phyloP scores from a whole-genome alignment of 92 coral and sea anemone genomes.

The Anthopleura xanthogrammica region DNA sequence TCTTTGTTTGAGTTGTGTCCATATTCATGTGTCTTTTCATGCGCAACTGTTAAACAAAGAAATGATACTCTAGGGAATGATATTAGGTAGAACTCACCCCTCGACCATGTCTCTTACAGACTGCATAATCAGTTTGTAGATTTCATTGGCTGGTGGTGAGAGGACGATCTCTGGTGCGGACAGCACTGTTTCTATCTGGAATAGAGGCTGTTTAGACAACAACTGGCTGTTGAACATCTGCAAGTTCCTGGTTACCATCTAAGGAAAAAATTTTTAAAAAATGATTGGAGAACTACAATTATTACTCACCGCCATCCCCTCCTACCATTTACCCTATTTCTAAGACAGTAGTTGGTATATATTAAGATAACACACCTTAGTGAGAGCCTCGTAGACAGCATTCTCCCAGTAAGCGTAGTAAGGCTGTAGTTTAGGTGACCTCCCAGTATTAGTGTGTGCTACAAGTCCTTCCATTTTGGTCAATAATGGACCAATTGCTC shows the following conservation, averaged over 20 bases:
- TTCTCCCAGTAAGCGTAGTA: conserved; percentile 94
- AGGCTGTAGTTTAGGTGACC: conserved; percentile 89
- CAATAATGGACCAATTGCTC: conserved; percentile 93
- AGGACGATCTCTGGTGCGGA: conserved; percentile 98
- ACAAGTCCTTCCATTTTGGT: conserved; percentile 99
- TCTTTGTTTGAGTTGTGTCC: no score
- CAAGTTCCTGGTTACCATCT: conserved; percentile 94
- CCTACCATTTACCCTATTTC: background rate
- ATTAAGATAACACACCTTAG: conserved; percentile 50
- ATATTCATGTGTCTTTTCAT: no score
- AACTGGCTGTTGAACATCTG: conserved; percentile 77
- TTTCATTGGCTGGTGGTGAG: conserved; percentile 90
- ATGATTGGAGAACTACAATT: background rate
- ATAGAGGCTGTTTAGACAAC: conserved; percentile 85
- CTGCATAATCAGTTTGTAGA: conserved; percentile 92
- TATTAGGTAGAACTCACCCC: conserved; percentile 58
- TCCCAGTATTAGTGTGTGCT: conserved; percentile 93
- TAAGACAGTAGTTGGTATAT: background rate
- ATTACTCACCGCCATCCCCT: no score
- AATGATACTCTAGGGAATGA: no score
- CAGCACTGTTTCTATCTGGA: conserved; percentile 91
- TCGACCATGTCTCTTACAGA: conserved; percentile 94
- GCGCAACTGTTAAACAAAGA: no score
- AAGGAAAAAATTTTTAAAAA: background rate
- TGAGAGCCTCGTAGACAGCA: conserved; percentile 84